A percentile compares a stretch with the other conserved stretches of the same genome.
phyloP scores from a whole-genome alignment of 2,113 vertebrate species.

The Micronycteris hirsuta region DNA sequence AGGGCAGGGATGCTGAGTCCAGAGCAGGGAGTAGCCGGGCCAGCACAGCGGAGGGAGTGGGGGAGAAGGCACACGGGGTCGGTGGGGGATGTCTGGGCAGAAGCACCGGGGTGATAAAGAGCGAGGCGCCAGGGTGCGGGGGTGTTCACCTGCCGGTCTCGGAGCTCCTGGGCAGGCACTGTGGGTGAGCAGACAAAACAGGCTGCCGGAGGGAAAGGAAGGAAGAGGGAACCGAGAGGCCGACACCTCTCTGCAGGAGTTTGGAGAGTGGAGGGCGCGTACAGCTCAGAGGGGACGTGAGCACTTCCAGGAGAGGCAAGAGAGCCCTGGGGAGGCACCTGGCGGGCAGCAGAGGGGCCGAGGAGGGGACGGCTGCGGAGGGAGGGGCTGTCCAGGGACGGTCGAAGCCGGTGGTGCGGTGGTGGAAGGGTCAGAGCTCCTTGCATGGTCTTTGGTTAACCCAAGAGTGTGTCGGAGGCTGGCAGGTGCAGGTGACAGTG shows the following conservation, averaged over 20 bases:
- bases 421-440: background rate
- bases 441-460: rapidly evolving
- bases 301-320: background rate
- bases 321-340: background rate
- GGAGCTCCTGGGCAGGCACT: no score
- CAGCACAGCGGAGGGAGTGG: rapidly evolving
- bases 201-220: background rate
- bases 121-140: background rate
- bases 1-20: background rate
- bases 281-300: background rate
- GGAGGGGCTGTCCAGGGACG: background rate
- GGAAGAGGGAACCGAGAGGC: background rate
- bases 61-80: rapidly evolving
- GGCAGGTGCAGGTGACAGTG: background rate
- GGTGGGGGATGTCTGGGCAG: background rate
- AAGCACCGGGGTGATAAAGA: rapidly evolving
- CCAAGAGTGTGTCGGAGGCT: background rate
- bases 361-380: rapidly evolving
- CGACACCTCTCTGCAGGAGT: background rate
- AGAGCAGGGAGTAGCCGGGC: background rate
- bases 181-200: no score
- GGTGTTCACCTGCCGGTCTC: background rate
- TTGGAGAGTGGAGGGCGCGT: rapidly evolving
- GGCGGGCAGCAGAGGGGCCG: rapidly evolving
- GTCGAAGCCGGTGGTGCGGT: rapidly evolving